Evolutionary conservation across 2,113 vertebrate genomes (phyloP).

Genomic region (Campylomormyrus numenius): DNA sequence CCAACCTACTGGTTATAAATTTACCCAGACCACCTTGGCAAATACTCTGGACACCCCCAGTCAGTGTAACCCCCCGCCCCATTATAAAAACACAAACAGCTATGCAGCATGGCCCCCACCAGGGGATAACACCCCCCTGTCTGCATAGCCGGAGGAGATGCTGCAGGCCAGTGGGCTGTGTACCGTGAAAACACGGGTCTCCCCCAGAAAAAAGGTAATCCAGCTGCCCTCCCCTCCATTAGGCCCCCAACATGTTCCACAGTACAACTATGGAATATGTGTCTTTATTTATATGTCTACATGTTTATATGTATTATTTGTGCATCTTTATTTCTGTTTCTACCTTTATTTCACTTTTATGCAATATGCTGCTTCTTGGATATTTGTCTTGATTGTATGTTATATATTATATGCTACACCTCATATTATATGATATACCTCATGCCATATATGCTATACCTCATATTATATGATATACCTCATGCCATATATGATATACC

Average conservation of each 20-base stretch:
- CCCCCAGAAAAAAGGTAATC: too few species aligned
- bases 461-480: too few species aligned
- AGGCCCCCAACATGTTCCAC: neutral
- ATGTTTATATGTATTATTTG: neutral
- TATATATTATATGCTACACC: neutral
- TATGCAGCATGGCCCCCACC: neutral
- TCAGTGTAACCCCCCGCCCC: neutral
- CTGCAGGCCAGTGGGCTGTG: constrained; percentile 30
- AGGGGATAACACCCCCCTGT: neutral
- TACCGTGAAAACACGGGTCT: neutral
- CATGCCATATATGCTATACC: too few species aligned
- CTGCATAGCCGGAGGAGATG: constrained; percentile 28
- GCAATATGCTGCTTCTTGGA: neutral
- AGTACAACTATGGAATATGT: neutral
- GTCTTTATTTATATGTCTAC: neutral
- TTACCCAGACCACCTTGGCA: neutral
- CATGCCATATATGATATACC: neutral
- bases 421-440: neutral
- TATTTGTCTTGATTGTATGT: neutral
- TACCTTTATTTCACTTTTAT: neutral
- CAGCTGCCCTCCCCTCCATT: neutral
- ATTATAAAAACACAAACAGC: neutral
- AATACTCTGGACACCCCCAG: neutral
- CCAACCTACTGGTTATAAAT: neutral
- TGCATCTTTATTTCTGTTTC: neutral